Percentiles rank a stretch among this genome's conserved stretches.
These are phyloP conservation scores for Micropoecilia bifurca DNA, from an alignment of 2,797 vertebrate genomes.

Conservation along the genomic window DNA sequence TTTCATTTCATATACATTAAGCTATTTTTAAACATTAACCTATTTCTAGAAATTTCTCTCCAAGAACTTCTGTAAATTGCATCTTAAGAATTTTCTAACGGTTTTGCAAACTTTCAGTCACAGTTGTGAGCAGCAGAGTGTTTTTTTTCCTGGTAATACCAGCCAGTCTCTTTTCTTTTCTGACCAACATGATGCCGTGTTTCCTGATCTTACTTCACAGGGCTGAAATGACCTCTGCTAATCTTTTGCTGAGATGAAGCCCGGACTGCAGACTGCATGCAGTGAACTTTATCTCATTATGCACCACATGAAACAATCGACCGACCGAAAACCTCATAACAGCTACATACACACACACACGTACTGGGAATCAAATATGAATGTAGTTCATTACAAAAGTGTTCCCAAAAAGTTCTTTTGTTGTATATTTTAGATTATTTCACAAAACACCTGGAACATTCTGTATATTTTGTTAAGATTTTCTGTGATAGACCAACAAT, in stretches of 20 bases:
- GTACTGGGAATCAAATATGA: background rate
- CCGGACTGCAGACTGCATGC: conserved; percentile 74
- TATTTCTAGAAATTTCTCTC: background rate
- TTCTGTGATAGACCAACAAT: background rate
- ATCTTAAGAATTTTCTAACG: background rate
- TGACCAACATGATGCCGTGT: conserved; percentile 11
- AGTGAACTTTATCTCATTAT: conserved; percentile 74
- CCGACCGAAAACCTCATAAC: conserved; percentile 17
- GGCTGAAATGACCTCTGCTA: conserved; percentile 74
- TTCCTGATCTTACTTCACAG: conserved; percentile 41
- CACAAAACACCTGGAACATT: background rate
- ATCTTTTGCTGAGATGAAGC: conserved; percentile 71
- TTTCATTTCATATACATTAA: background rate
- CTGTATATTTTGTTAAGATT: background rate
- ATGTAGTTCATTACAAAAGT: background rate
- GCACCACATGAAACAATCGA: conserved; percentile 60
- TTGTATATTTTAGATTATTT: background rate
- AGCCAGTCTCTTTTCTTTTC: conserved; percentile 2
- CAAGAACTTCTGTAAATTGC: background rate
- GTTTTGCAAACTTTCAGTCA: background rate
- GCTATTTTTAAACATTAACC: too few relatives aligned
- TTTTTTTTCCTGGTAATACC: conserved; percentile 2
- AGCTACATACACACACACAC: conserved; percentile 24
- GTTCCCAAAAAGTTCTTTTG: background rate
- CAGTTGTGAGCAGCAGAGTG: background rate